These are phyloP conservation scores for Eriocheir sinensis DNA, from an alignment of 1,140 invertebrate genomes.

Conservation along the genomic window DNA sequence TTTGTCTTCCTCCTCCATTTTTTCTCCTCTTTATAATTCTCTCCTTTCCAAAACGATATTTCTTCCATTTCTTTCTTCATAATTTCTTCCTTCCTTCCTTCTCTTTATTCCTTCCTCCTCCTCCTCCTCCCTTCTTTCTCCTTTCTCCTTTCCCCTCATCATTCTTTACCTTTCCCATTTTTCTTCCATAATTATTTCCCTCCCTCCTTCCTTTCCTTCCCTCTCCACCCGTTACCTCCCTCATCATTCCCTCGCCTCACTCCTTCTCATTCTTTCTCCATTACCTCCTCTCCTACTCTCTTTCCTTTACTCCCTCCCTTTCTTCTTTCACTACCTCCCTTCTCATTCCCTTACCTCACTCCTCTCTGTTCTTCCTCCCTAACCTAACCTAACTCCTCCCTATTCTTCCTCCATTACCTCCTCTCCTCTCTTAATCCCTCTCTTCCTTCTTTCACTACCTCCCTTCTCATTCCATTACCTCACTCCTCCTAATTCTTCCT, in stretches of 20 bases:
- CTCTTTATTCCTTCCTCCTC: neutral
- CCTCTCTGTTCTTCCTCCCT: neutral
- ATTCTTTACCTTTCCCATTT: neutral
- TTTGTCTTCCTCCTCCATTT: neutral
- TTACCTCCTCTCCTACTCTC: neutral
- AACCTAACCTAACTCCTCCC: neutral
- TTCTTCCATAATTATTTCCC: neutral
- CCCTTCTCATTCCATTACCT: neutral
- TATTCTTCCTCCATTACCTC: neutral
- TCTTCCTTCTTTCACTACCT: neutral
- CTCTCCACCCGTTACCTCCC: neutral
- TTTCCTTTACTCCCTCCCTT: conserved; percentile 18
- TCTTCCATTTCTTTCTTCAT: neutral
- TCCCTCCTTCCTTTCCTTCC: neutral
- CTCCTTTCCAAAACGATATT: neutral
- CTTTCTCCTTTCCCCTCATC: no score
- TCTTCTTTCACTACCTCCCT: neutral
- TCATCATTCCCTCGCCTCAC: neutral
- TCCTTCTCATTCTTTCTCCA: neutral
- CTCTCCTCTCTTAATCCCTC: no score
- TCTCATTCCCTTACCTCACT: conserved; percentile 2
- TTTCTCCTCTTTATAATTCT: neutral
- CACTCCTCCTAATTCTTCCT: no score
- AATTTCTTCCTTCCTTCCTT: neutral
- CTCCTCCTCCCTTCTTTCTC: neutral